A percentile compares a stretch with the other conserved stretches of the same genome.
Conservation (phyloP, 2,797 vertebrate genomes). For the Anas bahamensis region DNA sequence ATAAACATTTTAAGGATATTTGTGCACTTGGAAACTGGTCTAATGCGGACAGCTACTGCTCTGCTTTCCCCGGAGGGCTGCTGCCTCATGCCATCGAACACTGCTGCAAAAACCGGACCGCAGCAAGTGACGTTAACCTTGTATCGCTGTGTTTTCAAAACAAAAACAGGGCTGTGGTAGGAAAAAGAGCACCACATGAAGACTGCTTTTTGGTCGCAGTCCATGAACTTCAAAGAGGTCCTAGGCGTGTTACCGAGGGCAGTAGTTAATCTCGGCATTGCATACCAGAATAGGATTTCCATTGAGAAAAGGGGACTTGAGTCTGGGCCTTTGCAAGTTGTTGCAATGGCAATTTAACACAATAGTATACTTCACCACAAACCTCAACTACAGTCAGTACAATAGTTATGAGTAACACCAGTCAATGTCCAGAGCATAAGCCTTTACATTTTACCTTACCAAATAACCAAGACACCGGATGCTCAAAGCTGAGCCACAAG, state of each 20-base stretch:
- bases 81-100: not conserved
- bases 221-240: not conserved
- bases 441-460: not conserved
- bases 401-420: not conserved
- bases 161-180: not conserved
- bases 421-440: not conserved
- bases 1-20: not conserved
- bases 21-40: not conserved
- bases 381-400: not conserved
- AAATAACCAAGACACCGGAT: not conserved
- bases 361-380: not conserved
- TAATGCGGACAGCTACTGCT: not conserved
- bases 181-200: not conserved
- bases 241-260: not conserved
- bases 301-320: not conserved
- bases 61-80: not conserved
- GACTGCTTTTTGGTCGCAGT: not conserved
- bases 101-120: not conserved
- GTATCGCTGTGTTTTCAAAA: not conserved
- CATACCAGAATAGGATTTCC: not conserved
- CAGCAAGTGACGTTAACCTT: not conserved
- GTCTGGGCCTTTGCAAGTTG: not conserved
- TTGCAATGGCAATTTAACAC: not conserved
- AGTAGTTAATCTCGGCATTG: not conserved
- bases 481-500: not conserved